Conservation (phyloP, 2,797 vertebrate species). For the Tapera naevia region DNA sequence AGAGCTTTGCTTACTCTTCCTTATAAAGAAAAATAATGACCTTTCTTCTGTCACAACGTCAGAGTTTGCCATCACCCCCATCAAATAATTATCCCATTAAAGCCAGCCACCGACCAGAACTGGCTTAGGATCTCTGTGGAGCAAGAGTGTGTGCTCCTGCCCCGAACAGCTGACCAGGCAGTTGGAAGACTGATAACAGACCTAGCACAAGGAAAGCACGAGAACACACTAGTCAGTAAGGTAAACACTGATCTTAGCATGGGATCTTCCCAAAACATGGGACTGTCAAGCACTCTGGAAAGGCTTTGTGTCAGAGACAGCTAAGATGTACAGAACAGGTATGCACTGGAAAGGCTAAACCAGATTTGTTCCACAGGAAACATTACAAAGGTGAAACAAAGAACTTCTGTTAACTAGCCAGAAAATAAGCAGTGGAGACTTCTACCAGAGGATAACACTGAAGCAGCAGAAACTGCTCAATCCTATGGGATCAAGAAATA, state of each 20-base stretch:
- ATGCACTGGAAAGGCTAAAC: neutral
- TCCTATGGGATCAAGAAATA: neutral
- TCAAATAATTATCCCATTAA: neutral
- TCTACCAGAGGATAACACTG: neutral
- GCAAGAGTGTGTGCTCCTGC: neutral
- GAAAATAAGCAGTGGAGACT: neutral
- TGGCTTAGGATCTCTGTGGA: neutral
- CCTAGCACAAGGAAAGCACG: neutral
- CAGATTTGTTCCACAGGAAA: neutral
- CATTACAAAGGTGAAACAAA: neutral
- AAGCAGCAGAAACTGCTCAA: neutral
- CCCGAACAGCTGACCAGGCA: neutral
- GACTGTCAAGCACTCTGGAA: neutral
- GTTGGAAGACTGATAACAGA: neutral
- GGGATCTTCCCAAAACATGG: neutral
- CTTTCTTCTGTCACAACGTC: neutral
- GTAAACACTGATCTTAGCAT: neutral
- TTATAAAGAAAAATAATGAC: neutral
- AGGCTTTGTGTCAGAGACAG: neutral
- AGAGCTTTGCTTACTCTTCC: neutral
- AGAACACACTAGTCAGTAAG: neutral
- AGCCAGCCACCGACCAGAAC: neutral
- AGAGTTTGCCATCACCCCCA: neutral
- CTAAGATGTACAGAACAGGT: neutral
- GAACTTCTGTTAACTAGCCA: neutral